Evolutionary conservation across 2,888 invertebrate species (phyloP), one percentile per base, ranked within the genome.

Genomic region (Sphinx pinastri): DNA sequence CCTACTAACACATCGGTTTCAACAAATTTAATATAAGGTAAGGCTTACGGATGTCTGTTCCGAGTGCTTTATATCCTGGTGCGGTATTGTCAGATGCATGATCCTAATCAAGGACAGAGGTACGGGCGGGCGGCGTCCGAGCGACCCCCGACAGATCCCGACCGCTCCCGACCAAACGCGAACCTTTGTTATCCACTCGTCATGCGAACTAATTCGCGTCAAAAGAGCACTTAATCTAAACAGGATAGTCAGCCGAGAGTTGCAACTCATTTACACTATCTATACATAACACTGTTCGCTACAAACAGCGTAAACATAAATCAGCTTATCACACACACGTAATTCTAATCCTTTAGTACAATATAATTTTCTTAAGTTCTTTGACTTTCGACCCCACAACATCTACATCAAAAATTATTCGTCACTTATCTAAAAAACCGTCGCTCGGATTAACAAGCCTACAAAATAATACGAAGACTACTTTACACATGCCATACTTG

Each of bases 61-160:
- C 54, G 12, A 16, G 45, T 11, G 54, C 19, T 45, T 7, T 55
- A 63, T 19, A 51, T 69, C 69, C 45, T 8, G 25, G 69, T 63
- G 13, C 25, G 60, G 52, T 52, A 55, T 49, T 63, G 60, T 69
- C 60, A 69, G 54, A 69, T 54, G 60, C 47, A 58, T 45, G 60
- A 60, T 51, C 16, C 51, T 16, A 68, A 59, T 68, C 59, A 58
- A 68, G 51, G 45, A 49, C 16, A 38, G 49, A 19, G 49, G 49
- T 16, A 52, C 52, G 52, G 38, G 16, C 59, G 47, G 51, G 19
- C 16, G 59, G 54, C 11, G 16, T 8, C 25, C 25, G 66, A 45
- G 45, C 31, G 66, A 51, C 66, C 47, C 66, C 25, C 49, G n/a
- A 19, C 25, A 0, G 14, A 12, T 67, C 45, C 14, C 38, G 16